phyloP scores from a whole-genome alignment of 1,140 invertebrate species.

The Bombus pyrosoma region DNA sequence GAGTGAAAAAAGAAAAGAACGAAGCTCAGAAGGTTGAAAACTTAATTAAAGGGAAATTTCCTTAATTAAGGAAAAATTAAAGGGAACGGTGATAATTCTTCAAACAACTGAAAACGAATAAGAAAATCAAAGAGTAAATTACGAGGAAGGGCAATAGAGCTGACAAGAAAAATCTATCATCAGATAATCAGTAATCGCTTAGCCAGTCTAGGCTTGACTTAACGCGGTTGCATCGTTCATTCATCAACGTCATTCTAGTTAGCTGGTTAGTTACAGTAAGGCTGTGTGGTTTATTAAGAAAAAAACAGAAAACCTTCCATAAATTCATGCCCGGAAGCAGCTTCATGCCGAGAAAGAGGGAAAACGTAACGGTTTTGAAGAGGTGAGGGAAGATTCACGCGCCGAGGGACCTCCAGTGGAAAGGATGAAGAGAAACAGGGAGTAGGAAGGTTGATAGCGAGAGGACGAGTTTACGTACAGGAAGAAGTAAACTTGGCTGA shows the following conservation, averaged over 20 bases:
- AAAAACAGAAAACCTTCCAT: constrained; percentile 57
- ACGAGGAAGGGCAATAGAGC: neutral
- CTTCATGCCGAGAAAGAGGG: neutral
- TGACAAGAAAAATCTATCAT: constrained; percentile 18
- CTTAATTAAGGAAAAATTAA: too few species aligned
- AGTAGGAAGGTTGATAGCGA: too few species aligned
- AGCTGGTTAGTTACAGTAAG: constrained; percentile 43
- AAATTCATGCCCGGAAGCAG: constrained; percentile 51
- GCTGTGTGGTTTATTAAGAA: constrained; percentile 54
- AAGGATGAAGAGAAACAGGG: neutral
- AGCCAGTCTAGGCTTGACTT: neutral
- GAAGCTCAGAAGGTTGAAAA: neutral
- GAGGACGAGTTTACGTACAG: constrained; percentile 25
- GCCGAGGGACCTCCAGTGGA: neutral
- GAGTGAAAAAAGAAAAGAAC: neutral
- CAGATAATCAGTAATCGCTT: constrained; percentile 33
- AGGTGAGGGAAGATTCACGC: neutral
- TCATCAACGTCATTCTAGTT: constrained; percentile 65
- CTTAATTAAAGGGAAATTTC: neutral
- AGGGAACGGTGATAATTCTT: too few species aligned
- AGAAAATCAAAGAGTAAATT: constrained; percentile 10
- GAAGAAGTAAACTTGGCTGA: constrained; percentile 55
- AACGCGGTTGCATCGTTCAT: constrained; percentile 46
- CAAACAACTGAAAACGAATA: neutral
- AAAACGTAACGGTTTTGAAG: neutral